Evolutionary conservation across 2,797 vertebrate species (phyloP).

Genomic region (Pseudomugil gertrudae): DNA sequence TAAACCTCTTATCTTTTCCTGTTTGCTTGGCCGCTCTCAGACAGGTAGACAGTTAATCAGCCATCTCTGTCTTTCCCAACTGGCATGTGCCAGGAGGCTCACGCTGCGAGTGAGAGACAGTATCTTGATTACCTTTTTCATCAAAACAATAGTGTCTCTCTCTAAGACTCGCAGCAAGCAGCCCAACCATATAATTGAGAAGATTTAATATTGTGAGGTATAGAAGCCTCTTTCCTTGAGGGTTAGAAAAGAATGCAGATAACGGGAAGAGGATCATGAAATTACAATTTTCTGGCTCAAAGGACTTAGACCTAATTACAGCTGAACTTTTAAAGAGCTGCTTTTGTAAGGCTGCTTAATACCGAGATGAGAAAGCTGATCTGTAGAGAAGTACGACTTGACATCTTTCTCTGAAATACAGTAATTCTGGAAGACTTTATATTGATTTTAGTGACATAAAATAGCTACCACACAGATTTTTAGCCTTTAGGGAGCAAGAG

Average conservation of each 20-base stretch:
- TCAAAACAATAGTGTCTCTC: slow-evolving; percentile 63
- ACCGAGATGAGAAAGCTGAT: slow-evolving; percentile 14
- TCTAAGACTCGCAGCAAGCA: slow-evolving; percentile 42
- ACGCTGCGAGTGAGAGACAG: slow-evolving; percentile 48
- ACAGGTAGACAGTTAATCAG: slow-evolving; percentile 47
- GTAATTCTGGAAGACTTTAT: background rate
- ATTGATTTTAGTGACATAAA: slow-evolving; percentile 15
- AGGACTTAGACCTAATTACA: slow-evolving; percentile 37
- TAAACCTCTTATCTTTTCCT: slow-evolving; percentile 1
- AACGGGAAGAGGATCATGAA: slow-evolving; percentile 30
- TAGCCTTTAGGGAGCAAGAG: background rate
- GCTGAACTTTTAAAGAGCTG: background rate
- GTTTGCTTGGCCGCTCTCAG: slow-evolving; percentile 7
- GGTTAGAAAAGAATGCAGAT: slow-evolving; percentile 42
- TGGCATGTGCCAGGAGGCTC: slow-evolving; percentile 42
- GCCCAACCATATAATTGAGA: slow-evolving; percentile 60
- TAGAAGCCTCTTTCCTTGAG: slow-evolving; percentile 31
- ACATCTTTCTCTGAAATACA: background rate
- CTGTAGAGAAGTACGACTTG: background rate
- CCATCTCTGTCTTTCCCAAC: slow-evolving; percentile 31
- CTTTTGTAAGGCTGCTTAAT: slow-evolving; percentile 5
- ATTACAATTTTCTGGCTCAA: slow-evolving; percentile 35
- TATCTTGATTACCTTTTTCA: slow-evolving; percentile 73
- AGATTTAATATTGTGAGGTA: slow-evolving; percentile 63
- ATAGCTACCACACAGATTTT: background rate